phyloP scores from a whole-genome alignment of 2,797 vertebrate genomes.

The Spizella passerina region DNA sequence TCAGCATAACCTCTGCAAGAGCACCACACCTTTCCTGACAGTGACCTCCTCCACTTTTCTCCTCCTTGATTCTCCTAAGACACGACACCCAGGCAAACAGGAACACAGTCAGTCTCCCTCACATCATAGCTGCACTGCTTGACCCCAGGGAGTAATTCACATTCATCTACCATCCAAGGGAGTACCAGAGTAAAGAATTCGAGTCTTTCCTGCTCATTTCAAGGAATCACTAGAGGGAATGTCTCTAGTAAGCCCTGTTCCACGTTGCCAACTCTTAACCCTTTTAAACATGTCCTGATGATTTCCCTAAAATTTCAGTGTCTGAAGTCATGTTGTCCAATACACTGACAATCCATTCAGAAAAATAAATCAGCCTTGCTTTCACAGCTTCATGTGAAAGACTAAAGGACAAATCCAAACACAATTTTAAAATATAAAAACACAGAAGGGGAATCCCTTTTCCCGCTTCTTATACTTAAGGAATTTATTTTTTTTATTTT shows the following conservation, averaged over 20 bases:
- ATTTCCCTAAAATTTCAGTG: not conserved
- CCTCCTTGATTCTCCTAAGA: not conserved
- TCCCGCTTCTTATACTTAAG: not conserved
- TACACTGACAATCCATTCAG: not conserved
- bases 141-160: not conserved
- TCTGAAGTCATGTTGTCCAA: not conserved
- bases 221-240: not conserved
- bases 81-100: not conserved
- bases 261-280: not conserved
- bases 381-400: not conserved
- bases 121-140: fast-evolving
- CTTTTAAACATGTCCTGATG: not conserved
- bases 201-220: not conserved
- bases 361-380: not conserved
- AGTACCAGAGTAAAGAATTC: not conserved
- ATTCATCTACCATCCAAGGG: not conserved
- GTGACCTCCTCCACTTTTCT: not conserved
- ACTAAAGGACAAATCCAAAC: not conserved
- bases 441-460: not conserved
- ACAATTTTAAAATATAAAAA: not conserved
- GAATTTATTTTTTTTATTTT: not conserved
- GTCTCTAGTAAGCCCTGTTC: not conserved
- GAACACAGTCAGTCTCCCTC: not conserved
- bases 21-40: not conserved
- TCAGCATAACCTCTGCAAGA: not conserved